phyloP scores from a whole-genome alignment of 2,797 vertebrate species.

The Gymnopithys bicolor region DNA sequence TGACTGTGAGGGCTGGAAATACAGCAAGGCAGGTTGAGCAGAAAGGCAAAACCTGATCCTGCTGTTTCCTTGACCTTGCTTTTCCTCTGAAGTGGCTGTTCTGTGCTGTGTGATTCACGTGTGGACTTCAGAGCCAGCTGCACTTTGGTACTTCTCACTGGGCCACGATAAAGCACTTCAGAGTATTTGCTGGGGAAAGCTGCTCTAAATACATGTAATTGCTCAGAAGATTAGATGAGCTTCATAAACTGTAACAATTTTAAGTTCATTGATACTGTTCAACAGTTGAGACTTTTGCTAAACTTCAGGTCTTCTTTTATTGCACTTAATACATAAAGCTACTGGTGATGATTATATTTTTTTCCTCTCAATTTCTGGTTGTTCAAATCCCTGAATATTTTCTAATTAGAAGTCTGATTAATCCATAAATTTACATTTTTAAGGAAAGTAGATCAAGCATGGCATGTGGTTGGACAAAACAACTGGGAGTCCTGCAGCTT shows the following conservation, averaged over 20 bases:
- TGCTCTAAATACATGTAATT: background rate
- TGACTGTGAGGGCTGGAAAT: background rate
- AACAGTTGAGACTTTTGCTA: background rate
- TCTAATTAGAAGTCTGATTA: background rate
- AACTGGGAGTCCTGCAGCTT: background rate
- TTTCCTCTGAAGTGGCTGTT: conserved; percentile 25
- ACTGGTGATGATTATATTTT: background rate
- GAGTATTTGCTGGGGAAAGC: background rate
- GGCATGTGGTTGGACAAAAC: background rate
- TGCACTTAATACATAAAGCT: background rate
- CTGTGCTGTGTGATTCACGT: background rate
- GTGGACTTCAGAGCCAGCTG: conserved; percentile 16
- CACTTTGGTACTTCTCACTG: background rate
- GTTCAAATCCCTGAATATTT: background rate
- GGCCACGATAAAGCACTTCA: background rate
- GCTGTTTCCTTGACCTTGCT: conserved; percentile 47
- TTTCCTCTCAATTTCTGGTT: background rate
- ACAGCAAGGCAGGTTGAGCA: conserved; percentile 2
- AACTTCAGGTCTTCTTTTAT: background rate
- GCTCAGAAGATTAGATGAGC: background rate
- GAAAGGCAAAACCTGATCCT: conserved; percentile 19
- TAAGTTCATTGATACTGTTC: background rate
- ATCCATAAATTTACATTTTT: background rate
- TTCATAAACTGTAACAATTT: background rate
- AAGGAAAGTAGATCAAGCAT: background rate